Evolutionary conservation across 2,888 invertebrate genomes (phyloP), one percentile per base, ranked within the genome.

Genomic region (Oegoconia quadripuncta): DNA sequence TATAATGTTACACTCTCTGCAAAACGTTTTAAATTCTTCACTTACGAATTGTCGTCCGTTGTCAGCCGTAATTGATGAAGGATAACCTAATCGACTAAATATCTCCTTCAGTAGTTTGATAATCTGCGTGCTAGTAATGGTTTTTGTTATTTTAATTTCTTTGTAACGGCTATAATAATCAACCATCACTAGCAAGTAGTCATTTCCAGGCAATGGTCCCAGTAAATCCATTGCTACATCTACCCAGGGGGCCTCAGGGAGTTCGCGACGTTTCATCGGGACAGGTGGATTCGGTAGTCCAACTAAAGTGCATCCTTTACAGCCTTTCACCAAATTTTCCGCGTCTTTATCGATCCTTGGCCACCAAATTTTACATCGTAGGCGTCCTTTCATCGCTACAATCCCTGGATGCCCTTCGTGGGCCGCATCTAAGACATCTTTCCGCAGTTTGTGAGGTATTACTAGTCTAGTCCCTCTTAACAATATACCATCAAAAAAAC

Each of bases 341-440:
- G 35, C 45, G 16, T 54, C 50, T 11, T 42, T 45, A 22, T 52
- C 50, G 8, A 31, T 33, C n/a, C 30, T 37, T 1, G 51, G 52
- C 55, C 55, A 53, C 52, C 51, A 55, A 4, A 51, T 46, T 28
- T 48, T 46, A 0, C n/a, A n/a, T n/a, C n/a, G n/a, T n/a, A n/a
- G n/a, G n/a, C n/a, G n/a, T n/a, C n/a, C n/a, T n/a, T n/a, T n/a
- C 8, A 5, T n/a, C n/a, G n/a, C n/a, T n/a, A n/a, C n/a, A n/a
- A n/a, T n/a, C n/a, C n/a, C n/a, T n/a, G n/a, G n/a, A n/a, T 29
- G 29, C 1, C 29, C 30, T 17, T 16, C 16, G n/a, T 30, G 30
- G 1, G 17, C 16, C 7, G 16, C 30, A 7, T 17, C 2, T n/a
- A 30, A 30, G 1, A 30, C 17, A 3, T 6, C 2, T 5, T 30